A percentile compares a stretch with the other conserved stretches of the same genome.
Evolutionary conservation across 2,797 vertebrate genomes (phyloP).

Genomic region (Phylloscopus collybita): DNA sequence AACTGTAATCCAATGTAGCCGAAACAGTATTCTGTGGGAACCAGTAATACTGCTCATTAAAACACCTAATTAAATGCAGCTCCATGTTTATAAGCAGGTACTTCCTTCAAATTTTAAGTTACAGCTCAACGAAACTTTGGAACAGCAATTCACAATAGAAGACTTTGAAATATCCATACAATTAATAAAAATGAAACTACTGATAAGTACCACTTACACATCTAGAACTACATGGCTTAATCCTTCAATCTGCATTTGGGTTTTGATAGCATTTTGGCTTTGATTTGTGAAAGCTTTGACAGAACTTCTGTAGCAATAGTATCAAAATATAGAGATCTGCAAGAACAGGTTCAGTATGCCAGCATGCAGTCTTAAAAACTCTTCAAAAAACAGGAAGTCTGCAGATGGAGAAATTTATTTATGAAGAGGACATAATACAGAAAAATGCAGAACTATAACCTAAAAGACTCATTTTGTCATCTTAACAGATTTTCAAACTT

Average conservation of each 20-base stretch:
- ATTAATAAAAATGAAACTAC: not conserved
- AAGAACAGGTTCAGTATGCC: not conserved
- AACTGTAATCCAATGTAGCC: not conserved
- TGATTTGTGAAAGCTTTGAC: not conserved
- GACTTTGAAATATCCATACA: not conserved
- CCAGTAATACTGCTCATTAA: not conserved
- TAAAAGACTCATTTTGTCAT: not conserved
- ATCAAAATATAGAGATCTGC: not conserved
- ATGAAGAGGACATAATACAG: not conserved
- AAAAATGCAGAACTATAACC: not conserved
- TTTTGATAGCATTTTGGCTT: not conserved
- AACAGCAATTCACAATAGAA: not conserved
- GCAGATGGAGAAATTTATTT: not conserved
- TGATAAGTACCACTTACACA: not conserved
- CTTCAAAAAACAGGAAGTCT: not conserved
- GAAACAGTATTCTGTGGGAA: not conserved
- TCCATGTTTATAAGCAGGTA: not conserved
- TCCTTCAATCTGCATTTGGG: not conserved
- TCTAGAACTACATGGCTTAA: not conserved
- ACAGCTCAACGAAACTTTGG: not conserved
- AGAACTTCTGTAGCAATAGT: not conserved
- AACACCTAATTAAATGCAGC: not conserved
- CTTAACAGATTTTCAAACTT: not conserved
- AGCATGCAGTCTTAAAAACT: not conserved
- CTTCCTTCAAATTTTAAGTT: not conserved